phyloP scores from a whole-genome alignment of 37 sponge, comb jelly and placozoan genomes.

The Petrosia ficiformis region DNA sequence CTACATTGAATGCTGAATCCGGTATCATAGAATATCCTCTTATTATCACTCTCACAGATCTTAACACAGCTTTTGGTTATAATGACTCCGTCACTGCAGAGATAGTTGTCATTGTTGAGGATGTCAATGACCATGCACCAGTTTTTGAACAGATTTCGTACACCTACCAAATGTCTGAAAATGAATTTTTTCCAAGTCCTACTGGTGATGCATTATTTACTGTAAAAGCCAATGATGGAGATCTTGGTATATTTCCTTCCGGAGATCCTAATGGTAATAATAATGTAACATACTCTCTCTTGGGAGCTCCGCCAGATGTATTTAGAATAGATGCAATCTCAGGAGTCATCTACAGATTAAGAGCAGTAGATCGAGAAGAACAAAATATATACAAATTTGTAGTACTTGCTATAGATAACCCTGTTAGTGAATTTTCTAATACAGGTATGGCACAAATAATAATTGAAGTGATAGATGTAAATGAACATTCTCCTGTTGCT shows the following conservation, averaged over 20 bases:
- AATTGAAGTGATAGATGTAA: conserved; percentile 53
- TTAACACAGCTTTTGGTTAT: conserved; percentile 27
- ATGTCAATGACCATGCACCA: conserved; percentile 59
- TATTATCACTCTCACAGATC: conserved; percentile 40
- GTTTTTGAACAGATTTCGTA: conserved; percentile 6
- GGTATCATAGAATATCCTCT: conserved; percentile 4
- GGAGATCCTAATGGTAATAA: conserved; percentile 72
- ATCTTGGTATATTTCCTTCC: conserved; percentile 40
- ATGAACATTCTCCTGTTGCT: conserved; percentile 64
- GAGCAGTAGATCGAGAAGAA: conserved; percentile 42
- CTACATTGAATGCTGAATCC: conserved; percentile 42
- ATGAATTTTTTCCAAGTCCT: conserved; percentile 1
- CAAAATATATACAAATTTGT: conserved; percentile 31
- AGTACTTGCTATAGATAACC: conserved; percentile 45
- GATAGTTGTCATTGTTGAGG: conserved; percentile 33
- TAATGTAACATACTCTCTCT: conserved; percentile 32
- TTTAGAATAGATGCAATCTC: conserved; percentile 45
- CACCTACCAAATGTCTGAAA: conserved; percentile 20
- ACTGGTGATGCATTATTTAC: conserved; percentile 20
- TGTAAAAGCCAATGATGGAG: conserved; percentile 57
- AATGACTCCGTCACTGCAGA: not conserved
- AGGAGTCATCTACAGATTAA: conserved; percentile 36
- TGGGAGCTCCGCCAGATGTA: conserved; percentile 3
- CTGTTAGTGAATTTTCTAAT: conserved; percentile 7
- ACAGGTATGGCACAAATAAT: conserved; percentile 31